Evolutionary conservation across 2,797 vertebrate species (phyloP), one percentile per base, ranked within the genome.

Genomic region (Melanotaenia boesemani): DNA sequence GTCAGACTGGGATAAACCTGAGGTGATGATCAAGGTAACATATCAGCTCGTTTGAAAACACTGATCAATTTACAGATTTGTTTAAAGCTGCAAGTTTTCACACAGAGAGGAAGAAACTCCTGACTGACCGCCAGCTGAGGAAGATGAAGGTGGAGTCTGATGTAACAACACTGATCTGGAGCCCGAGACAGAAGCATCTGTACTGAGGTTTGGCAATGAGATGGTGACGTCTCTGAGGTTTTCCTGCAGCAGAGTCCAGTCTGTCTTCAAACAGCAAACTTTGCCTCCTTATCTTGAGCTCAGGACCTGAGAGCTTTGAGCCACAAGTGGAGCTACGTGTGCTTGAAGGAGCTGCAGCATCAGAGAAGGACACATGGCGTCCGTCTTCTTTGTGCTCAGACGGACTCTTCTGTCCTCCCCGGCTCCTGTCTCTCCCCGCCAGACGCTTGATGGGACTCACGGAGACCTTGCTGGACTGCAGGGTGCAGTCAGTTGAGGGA

Each of bases 391-490:
- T 54, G 48, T 15, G 52, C 26, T 72, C 77, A 1, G 79, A 11
- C 5, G 37, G 22, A 9, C n/a, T 73, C 13, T 61, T 83, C 72
- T 68, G 74, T 54, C 86, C 76, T 30, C 79, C 86, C 24, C 76
- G 80, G 60, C 79, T 79, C 67, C 71, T 88, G 74, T 89, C 84
- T 76, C 71, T 93, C 80, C 83, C 81, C 1, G 79, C 85, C 50
- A 89, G 70, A 2, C 79, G 74, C 57, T 85, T 86, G 0, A 88
- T 80, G 1, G 82, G 86, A 75, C 73, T 88, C 68, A 72, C 82
- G 69, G 90, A 86, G 32, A 89, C 71, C 61, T 88, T 93, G 75
- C 85, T 89, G 67, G 90, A 91, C 93, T 94, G 74, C 0, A 55
- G 63, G 50, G 22, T 4, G 4, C 18, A 34, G 22, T 26, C 26